These are phyloP conservation scores for Drosophila pandora DNA, from an alignment of 1,140 invertebrate species.

Conservation along the genomic window DNA sequence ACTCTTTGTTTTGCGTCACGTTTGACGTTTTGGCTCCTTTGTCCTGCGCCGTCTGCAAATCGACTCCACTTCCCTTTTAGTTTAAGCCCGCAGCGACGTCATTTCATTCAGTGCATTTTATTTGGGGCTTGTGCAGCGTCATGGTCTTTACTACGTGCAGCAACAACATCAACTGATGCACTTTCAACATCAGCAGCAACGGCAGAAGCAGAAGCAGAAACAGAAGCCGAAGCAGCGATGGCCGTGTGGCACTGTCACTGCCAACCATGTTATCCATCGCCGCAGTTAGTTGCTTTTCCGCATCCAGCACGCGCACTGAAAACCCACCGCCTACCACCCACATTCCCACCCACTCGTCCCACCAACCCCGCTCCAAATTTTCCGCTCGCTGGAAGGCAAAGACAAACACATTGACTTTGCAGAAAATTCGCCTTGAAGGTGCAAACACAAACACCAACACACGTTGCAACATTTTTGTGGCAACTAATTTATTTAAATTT, in stretches of 20 bases:
- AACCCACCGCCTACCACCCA: conserved; percentile 15
- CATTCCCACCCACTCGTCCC: neutral
- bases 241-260: neutral
- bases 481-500: neutral
- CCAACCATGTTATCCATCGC: conserved; percentile 19
- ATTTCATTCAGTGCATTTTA: conserved; percentile 70
- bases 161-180: conserved; percentile 53
- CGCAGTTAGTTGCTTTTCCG: conserved; percentile 41
- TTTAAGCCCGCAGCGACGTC: conserved; percentile 47
- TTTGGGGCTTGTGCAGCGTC: conserved; percentile 57
- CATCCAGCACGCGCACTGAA: conserved; percentile 66
- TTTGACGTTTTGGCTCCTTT: conserved; percentile 12
- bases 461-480: conserved; percentile 4
- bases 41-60: neutral
- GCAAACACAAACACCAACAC: conserved; percentile 58
- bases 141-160: conserved; percentile 65
- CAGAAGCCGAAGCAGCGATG: neutral
- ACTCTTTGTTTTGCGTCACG: conserved; percentile 28
- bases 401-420: conserved; percentile 74
- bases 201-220: neutral
- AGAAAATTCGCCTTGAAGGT: conserved; percentile 57
- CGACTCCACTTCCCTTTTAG: conserved; percentile 7
- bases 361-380: neutral
- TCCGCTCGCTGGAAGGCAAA: conserved; percentile 64
- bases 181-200: conserved; percentile 38